A percentile compares a stretch with the other conserved stretches of the same genome.
These are phyloP conservation scores for Habrosyne pyritoides DNA, from an alignment of 2,888 invertebrate genomes.

Conservation along the genomic window DNA sequence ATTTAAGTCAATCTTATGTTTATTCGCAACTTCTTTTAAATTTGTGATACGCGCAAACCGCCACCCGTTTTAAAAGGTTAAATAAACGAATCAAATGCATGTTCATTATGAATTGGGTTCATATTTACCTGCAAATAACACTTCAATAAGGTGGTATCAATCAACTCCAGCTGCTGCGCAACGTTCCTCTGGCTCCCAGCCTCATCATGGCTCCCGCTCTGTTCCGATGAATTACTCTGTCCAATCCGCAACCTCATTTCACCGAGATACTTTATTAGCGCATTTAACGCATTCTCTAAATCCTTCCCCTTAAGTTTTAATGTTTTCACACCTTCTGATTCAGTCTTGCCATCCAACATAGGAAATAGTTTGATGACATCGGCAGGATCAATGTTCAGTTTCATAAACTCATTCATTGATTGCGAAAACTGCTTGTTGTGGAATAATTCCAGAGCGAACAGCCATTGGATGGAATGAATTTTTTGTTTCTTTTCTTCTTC, in stretches of 20 bases:
- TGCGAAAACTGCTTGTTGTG: conserved; percentile 93
- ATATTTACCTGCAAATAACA: conserved; percentile 94
- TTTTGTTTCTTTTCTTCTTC: conserved; percentile 91
- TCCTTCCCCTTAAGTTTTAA: conserved; percentile 90
- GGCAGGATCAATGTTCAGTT: conserved; percentile 95
- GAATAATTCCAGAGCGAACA: conserved; percentile 96
- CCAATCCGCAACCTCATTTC: conserved; percentile 86
- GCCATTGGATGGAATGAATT: conserved; percentile 93
- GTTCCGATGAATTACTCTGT: conserved; percentile 52
- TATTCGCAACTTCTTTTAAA: too few species aligned
- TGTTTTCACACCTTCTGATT: conserved; percentile 35
- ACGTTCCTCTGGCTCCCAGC: conserved; percentile 55
- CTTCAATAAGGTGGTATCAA: conserved; percentile 98
- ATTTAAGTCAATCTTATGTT: too few species aligned
- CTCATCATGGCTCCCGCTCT: conserved; percentile 38
- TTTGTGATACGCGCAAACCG: too few species aligned
- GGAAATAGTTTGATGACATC: conserved; percentile 98
- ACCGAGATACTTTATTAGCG: conserved; percentile 95
- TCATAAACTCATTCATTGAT: conserved; percentile 95
- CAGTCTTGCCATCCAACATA: conserved; percentile 87
- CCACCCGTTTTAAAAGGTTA: too few species aligned
- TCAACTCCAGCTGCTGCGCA: conserved; percentile 88
- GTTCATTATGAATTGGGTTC: neutral
- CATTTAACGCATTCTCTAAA: conserved; percentile 93
- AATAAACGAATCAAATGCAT: conserved; percentile 7